phyloP scores from a whole-genome alignment of 2,888 invertebrate genomes.

The Drosophila putrida region DNA sequence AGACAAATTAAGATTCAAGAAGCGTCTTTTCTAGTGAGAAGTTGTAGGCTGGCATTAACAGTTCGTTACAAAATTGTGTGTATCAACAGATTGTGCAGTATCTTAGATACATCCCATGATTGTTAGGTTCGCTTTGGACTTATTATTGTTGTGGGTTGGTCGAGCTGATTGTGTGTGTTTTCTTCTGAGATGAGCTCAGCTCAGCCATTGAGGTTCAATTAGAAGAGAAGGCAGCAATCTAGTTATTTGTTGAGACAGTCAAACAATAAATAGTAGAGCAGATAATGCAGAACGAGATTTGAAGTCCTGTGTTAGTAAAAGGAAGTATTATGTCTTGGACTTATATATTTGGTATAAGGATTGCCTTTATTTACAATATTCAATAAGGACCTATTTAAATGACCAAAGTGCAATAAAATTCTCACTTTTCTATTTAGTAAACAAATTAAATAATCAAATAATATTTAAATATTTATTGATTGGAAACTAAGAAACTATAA shows the following conservation, averaged over 20 bases:
- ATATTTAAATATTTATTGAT: no score
- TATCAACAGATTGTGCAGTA: constrained; percentile 30
- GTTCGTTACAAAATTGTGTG: constrained; percentile 42
- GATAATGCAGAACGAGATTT: constrained; percentile 12
- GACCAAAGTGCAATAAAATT: no score
- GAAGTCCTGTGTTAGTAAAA: background rate
- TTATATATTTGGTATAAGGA: background rate
- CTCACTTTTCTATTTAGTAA: no score
- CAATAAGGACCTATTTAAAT: no score
- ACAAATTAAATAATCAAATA: no score
- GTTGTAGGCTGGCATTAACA: constrained; percentile 75
- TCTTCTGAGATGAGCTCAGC: constrained; percentile 21
- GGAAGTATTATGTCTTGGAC: background rate
- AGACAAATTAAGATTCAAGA: constrained; percentile 59
- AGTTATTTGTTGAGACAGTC: constrained; percentile 40
- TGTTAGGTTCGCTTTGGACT: constrained; percentile 14
- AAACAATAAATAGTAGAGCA: constrained; percentile 39
- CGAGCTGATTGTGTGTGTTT: constrained; percentile 39
- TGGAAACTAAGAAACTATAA: no score
- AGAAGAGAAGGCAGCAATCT: constrained; percentile 30
- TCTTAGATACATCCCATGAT: constrained; percentile 34
- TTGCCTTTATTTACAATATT: no score
- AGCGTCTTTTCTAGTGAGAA: constrained; percentile 55
- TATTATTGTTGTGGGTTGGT: constrained; percentile 39
- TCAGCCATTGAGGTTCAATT: constrained; percentile 45